phyloP scores from a whole-genome alignment of 2,797 vertebrate species.

The Dryobates pubescens region DNA sequence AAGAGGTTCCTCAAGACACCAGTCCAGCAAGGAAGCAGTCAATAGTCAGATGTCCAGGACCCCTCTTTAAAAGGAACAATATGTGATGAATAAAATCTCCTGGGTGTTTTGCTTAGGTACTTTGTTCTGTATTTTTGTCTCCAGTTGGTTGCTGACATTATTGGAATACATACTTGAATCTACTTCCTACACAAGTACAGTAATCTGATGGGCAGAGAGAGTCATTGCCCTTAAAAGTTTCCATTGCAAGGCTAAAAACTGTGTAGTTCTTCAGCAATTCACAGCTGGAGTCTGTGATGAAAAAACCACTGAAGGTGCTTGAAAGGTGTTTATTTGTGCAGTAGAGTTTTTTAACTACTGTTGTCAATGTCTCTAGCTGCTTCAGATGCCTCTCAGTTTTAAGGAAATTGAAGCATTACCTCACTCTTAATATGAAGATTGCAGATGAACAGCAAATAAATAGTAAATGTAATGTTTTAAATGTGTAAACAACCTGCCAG shows the following conservation, averaged over 20 bases:
- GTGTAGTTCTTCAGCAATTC: neutral
- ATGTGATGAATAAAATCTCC: neutral
- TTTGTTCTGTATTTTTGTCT: neutral
- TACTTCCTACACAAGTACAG: neutral
- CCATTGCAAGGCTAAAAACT: neutral
- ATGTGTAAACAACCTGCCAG: neutral
- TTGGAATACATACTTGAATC: neutral
- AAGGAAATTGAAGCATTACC: neutral
- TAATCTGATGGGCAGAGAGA: neutral
- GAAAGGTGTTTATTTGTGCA: neutral
- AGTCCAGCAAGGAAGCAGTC: neutral
- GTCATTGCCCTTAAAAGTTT: neutral
- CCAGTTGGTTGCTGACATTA: neutral
- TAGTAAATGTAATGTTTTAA: neutral
- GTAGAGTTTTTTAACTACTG: neutral
- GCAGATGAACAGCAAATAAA: neutral
- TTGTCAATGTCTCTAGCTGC: neutral
- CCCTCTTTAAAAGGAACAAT: neutral
- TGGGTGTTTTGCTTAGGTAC: neutral
- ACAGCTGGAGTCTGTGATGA: neutral
- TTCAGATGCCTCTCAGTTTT: neutral
- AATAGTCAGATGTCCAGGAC: neutral
- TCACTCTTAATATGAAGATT: neutral
- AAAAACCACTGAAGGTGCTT: neutral
- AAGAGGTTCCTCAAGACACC: neutral